Percentiles rank a stretch among this genome's conserved stretches.
Evolutionary conservation across 2,888 invertebrate genomes (phyloP).

Genomic region (Drosophila picticornis): DNA sequence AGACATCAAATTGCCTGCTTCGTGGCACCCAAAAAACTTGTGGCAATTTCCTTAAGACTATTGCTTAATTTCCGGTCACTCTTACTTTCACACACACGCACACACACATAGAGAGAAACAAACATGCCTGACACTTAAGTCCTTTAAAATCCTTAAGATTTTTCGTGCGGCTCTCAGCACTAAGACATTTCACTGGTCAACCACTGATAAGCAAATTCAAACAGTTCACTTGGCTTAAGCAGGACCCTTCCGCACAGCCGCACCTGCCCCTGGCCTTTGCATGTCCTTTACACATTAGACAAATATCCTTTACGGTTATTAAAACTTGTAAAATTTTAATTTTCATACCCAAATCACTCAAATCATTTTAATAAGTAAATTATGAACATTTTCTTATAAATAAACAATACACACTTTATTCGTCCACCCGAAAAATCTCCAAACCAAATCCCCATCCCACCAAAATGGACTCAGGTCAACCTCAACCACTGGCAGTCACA

Average conservation of each 20-base stretch:
- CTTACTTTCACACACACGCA: constrained; percentile 46
- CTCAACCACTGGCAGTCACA: constrained; percentile 19
- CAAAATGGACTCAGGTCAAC: constrained; percentile 26
- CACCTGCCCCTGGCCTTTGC: background rate
- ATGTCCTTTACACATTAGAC: constrained; percentile 46
- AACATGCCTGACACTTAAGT: constrained; percentile 62
- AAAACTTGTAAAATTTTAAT: constrained; percentile 76
- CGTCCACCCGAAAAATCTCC: constrained; percentile 48
- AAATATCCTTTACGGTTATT: constrained; percentile 77
- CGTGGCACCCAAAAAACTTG: constrained; percentile 73
- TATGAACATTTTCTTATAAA: constrained; percentile 78
- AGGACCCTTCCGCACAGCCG: constrained; percentile 39
- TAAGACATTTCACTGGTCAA: constrained; percentile 74
- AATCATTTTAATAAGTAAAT: constrained; percentile 82
- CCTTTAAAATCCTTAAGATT: constrained; percentile 74
- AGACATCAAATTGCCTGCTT: constrained; percentile 67
- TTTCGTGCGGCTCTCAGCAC: constrained; percentile 60
- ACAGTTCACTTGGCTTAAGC: constrained; percentile 75
- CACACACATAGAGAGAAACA: constrained; percentile 14
- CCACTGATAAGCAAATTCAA: constrained; percentile 79
- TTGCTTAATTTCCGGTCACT: constrained; percentile 82
- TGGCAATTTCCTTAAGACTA: constrained; percentile 81
- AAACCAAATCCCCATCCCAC: background rate
- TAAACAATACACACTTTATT: constrained; percentile 81
- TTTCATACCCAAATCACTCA: constrained; percentile 80